These are phyloP conservation scores for Neuroterus valhalla DNA, from an alignment of 1,140 invertebrate genomes.

Conservation along the genomic window DNA sequence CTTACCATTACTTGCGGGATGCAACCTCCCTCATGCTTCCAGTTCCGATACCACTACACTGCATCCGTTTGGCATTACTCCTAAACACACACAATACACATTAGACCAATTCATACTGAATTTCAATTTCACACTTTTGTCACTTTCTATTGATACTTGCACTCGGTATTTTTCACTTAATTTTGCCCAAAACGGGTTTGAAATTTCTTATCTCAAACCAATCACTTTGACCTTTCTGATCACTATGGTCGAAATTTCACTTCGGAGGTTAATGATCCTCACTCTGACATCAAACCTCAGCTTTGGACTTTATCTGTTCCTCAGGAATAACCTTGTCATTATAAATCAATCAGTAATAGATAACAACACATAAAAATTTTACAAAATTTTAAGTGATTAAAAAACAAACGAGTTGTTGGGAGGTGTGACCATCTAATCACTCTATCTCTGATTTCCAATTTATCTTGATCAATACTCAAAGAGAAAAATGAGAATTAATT, in stretches of 20 bases:
- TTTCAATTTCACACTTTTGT: background rate
- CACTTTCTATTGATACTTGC: conserved; percentile 28
- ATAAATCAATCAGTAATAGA: too few species aligned
- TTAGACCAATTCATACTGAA: conserved; percentile 1
- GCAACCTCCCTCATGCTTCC: conserved; percentile 62
- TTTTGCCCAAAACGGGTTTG: background rate
- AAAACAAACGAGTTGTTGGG: too few species aligned
- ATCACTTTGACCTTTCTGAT: background rate
- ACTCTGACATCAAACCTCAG: too few species aligned
- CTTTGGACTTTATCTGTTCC: too few species aligned
- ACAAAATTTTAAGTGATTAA: too few species aligned
- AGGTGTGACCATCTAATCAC: too few species aligned
- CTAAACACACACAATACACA: conserved; percentile 38
- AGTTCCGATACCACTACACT: conserved; percentile 50
- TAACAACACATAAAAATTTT: too few species aligned
- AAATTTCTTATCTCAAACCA: background rate
- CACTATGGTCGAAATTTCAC: background rate
- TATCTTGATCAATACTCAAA: too few species aligned
- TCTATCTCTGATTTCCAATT: too few species aligned
- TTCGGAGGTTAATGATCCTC: too few species aligned
- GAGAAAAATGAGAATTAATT: too few species aligned
- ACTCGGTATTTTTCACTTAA: background rate
- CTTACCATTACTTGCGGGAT: conserved; percentile 64
- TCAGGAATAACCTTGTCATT: too few species aligned
- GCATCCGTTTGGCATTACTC: conserved; percentile 37